Evolutionary conservation across 2,797 vertebrate species (phyloP).

Genomic region (Luscinia megarhynchos): DNA sequence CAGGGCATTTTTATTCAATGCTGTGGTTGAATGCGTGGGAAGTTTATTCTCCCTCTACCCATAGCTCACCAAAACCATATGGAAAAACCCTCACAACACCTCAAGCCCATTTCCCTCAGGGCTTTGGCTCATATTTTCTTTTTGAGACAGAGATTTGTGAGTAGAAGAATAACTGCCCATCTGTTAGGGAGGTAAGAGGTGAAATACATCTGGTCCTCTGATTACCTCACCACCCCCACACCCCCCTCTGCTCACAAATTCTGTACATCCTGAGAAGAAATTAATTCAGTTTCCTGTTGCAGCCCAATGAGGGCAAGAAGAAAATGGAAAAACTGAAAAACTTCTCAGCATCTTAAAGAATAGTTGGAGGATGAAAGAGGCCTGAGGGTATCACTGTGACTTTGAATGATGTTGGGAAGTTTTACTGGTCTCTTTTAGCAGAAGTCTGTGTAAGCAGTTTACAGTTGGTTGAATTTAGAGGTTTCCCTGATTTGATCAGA

Average conservation of each 20-base stretch:
- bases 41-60: background rate
- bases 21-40: background rate
- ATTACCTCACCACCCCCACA: background rate
- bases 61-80: slow-evolving; percentile 39
- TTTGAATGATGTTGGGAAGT: background rate
- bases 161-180: slow-evolving; percentile 51
- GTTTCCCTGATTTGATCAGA: background rate
- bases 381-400: background rate
- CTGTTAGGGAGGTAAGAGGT: slow-evolving; percentile 53
- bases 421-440: background rate
- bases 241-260: background rate
- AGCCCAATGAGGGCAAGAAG: background rate
- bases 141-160: slow-evolving; percentile 35
- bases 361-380: background rate
- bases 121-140: slow-evolving; percentile 47
- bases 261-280: background rate
- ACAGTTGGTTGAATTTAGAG: background rate
- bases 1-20: background rate
- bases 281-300: background rate
- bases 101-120: slow-evolving; percentile 7
- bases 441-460: background rate
- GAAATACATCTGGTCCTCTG: slow-evolving; percentile 46
- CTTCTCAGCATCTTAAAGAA: background rate
- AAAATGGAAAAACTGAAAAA: background rate
- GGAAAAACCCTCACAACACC: background rate